phyloP scores from a whole-genome alignment of 2,888 invertebrate species.

The Trichogramma dendrolimi region DNA sequence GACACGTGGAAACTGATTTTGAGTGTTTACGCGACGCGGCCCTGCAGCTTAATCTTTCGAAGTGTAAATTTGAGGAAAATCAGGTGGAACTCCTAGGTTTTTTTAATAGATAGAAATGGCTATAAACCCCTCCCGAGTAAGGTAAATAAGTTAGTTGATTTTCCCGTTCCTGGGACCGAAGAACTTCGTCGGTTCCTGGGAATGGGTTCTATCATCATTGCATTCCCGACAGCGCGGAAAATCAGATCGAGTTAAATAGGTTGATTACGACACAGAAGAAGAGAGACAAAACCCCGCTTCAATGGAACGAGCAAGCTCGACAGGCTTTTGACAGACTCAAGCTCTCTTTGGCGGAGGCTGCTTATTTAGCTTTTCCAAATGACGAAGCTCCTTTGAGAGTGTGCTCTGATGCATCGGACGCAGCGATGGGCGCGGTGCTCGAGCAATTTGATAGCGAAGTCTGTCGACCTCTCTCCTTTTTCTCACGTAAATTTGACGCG shows the following conservation, averaged over 20 bases:
- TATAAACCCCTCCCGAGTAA: too few species aligned
- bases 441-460: background rate
- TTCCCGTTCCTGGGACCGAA: too few species aligned
- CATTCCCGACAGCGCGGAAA: background rate
- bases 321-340: background rate
- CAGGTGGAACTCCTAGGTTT: too few species aligned
- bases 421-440: background rate
- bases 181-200: slow-evolving; percentile 21
- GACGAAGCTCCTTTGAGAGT: background rate
- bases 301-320: background rate
- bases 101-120: too few species aligned
- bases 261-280: slow-evolving; percentile 25
- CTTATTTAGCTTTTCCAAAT: background rate
- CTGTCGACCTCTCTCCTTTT: background rate
- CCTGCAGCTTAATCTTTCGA: too few species aligned
- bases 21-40: too few species aligned
- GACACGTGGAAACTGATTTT: too few species aligned
- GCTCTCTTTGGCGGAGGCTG: background rate
- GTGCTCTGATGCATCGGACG: background rate
- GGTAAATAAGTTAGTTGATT: too few species aligned
- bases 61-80: too few species aligned
- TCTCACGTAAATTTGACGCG: background rate
- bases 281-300: background rate
- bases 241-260: slow-evolving; percentile 28
- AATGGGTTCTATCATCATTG: background rate